phyloP scores from a whole-genome alignment of 2,113 vertebrate species.

The Thalassoma bifasciatum region DNA sequence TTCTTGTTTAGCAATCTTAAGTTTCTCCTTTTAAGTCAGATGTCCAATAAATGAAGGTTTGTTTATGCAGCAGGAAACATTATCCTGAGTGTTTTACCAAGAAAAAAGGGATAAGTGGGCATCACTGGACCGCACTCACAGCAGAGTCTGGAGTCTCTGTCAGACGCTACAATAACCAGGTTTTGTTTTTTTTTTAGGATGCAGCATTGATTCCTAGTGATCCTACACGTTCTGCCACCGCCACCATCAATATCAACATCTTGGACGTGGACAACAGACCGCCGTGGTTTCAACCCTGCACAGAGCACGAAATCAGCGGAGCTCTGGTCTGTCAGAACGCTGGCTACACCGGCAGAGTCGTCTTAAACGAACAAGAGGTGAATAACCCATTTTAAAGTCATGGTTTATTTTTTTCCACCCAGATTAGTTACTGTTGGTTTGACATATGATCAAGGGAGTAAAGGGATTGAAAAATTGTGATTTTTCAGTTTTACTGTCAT shows the following conservation, averaged over 20 bases:
- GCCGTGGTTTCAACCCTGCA: conserved; percentile 88
- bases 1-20: background rate
- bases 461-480: too few relatives aligned
- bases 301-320: rapidly evolving
- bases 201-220: background rate
- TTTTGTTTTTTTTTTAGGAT: conserved; percentile 75
- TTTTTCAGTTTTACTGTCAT: too few relatives aligned
- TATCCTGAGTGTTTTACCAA: too few relatives aligned
- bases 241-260: conserved; percentile 79
- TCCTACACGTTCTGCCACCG: conserved; percentile 33
- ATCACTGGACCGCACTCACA: too few relatives aligned
- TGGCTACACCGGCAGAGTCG: conserved; percentile 80
- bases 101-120: too few relatives aligned
- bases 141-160: too few relatives aligned
- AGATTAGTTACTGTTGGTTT: too few relatives aligned
- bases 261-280: conserved; percentile 82
- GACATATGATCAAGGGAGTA: too few relatives aligned
- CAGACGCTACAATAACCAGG: background rate
- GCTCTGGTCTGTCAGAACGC: conserved; percentile 74
- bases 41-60: background rate
- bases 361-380: conserved; percentile 76
- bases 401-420: too few relatives aligned
- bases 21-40: background rate
- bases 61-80: background rate
- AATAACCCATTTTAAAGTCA: too few relatives aligned